These are phyloP conservation scores for Colletes gigas DNA, from an alignment of 1,140 invertebrate species.

Conservation along the genomic window DNA sequence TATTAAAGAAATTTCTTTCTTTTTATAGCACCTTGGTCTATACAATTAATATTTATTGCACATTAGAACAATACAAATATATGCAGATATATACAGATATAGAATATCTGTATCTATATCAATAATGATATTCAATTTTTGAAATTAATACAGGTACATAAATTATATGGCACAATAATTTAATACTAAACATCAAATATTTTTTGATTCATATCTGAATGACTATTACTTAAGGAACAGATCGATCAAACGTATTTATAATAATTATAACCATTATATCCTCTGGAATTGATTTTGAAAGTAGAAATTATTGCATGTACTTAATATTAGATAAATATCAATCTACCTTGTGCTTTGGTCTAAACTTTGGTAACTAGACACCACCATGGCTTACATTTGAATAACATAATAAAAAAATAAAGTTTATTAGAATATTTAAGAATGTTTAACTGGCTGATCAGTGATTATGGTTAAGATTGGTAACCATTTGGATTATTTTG, in stretches of 20 bases:
- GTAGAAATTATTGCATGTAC: slow-evolving; percentile 8
- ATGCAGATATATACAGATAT: not conserved
- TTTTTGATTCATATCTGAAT: not conserved
- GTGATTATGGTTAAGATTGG: slow-evolving; percentile 53
- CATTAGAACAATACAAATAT: not conserved
- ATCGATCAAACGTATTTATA: not conserved
- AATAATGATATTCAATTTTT: not conserved
- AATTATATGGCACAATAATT: slow-evolving; percentile 10
- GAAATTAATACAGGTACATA: not conserved
- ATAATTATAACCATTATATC: not conserved
- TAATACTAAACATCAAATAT: not conserved
- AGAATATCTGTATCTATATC: not conserved
- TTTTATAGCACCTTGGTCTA: not conserved
- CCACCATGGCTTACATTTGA: slow-evolving; percentile 60
- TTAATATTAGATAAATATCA: slow-evolving; percentile 37
- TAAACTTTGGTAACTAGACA: slow-evolving; percentile 72
- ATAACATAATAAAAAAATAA: slow-evolving; percentile 32
- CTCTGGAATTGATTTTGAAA: slow-evolving; percentile 11
- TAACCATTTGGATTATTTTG: slow-evolving; percentile 92
- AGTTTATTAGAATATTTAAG: slow-evolving; percentile 6
- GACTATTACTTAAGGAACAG: too few relatives aligned
- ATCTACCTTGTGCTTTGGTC: slow-evolving; percentile 60
- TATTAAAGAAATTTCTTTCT: too few relatives aligned
- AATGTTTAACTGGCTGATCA: not conserved
- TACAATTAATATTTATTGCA: slow-evolving; percentile 2